Conservation (phyloP, 2,888 invertebrate species). For the Lasius fuliginosus region DNA sequence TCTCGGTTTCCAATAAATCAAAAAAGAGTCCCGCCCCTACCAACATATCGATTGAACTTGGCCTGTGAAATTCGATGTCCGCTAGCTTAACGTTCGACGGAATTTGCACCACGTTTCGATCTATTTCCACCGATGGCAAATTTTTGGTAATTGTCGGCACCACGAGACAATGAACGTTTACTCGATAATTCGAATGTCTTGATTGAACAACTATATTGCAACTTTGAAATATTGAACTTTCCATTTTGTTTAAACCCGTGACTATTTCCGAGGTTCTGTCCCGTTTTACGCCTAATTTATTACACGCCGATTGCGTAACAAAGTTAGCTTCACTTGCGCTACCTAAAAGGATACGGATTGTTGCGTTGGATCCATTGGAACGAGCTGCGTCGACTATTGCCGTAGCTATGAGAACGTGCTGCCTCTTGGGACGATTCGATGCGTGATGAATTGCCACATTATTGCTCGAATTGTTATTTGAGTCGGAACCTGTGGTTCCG, state of each 20-base stretch:
- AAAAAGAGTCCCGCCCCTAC: too few species aligned
- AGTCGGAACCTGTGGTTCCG: too few species aligned
- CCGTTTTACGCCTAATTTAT: not conserved
- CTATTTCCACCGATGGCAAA: not conserved
- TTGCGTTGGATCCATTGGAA: not conserved
- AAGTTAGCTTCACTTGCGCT: not conserved
- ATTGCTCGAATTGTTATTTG: too few species aligned
- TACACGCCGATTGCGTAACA: not conserved
- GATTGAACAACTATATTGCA: not conserved
- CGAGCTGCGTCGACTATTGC: not conserved
- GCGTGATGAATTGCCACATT: not conserved
- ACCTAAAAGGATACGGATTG: slow-evolving; percentile 8
- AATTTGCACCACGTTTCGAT: too few species aligned
- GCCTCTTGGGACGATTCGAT: not conserved
- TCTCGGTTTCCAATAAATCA: too few species aligned
- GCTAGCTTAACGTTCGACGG: too few species aligned
- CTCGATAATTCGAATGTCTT: not conserved
- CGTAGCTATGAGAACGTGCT: not conserved
- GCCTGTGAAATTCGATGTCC: too few species aligned
- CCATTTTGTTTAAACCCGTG: not conserved
- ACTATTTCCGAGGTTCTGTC: not conserved
- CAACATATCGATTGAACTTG: not conserved
- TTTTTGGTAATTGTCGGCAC: not conserved
- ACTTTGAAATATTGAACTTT: too few species aligned
- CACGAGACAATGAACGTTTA: not conserved